Evolutionary conservation across 2,888 invertebrate genomes (phyloP), one percentile per base, ranked within the genome.

Genomic region (Drosophila sordidula): DNA sequence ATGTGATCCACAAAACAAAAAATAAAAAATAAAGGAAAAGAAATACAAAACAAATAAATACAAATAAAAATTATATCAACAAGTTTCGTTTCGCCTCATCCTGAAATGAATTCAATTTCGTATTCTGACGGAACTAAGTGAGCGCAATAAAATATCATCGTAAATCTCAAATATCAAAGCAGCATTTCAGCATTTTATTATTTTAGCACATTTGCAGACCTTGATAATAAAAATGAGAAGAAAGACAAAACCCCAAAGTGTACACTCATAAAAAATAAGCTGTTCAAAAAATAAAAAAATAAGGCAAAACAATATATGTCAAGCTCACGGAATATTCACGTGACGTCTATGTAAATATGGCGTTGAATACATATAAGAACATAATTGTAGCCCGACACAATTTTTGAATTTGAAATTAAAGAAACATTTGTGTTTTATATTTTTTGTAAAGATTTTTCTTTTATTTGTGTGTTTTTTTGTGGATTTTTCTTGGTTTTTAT

Each of bases 361-460:
- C 16, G 9, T 2, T 9, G 1, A 22, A 9, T 12, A 32, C 29
- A 32, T 8, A 11, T 6, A 18, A 22, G 29, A 5, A 41, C 4
- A 11, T 16, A 12, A 6, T 34, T 45, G 4, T 4, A n/a, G 16
- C 58, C 68, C 74, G 78, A 22, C 67, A 73, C 47, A 34, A 59
- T n/a, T 29, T 32, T 1, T 14, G 11, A 0, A 6, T 1, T 18
- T 34, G 29, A 47, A 70, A 42, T 26, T n/a, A 45, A 72, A 67
- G 39, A 70, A 65, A 79, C 66, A 49, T 44, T 51, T 41, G 11
- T 6, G 63, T 74, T 64, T 47, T 11, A 55, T 75, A 56, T 68
- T 89, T 87, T 85, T 85, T 87, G 85, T 84, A 89, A 89, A 89
- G 87, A 87, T 69, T 89, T 84, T 89, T 89, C 75, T 86, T 89